phyloP scores from a whole-genome alignment of 2,888 invertebrate species.

The Microctonus aethiopoides region DNA sequence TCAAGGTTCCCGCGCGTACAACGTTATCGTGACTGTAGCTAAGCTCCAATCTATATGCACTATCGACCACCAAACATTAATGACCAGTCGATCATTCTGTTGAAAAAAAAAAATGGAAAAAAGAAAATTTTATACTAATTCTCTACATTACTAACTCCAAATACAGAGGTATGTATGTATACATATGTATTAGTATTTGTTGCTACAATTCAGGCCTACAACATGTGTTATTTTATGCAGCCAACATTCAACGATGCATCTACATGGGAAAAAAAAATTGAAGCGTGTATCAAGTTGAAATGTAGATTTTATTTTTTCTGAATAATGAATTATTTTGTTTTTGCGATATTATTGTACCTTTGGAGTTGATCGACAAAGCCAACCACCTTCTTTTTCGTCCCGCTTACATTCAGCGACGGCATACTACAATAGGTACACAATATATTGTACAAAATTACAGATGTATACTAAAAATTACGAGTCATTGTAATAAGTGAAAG shows the following conservation, averaged over 20 bases:
- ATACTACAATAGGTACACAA: slow-evolving; percentile 62
- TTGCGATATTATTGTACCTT: slow-evolving; percentile 54
- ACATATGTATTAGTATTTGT: neutral
- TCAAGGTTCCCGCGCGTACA: slow-evolving; percentile 28
- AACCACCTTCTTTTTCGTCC: slow-evolving; percentile 66
- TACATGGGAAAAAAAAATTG: slow-evolving; percentile 32
- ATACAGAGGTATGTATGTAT: neutral
- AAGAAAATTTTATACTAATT: too few species aligned
- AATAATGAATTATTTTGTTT: neutral
- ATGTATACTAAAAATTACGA: slow-evolving; percentile 8
- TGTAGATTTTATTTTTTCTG: slow-evolving; percentile 8
- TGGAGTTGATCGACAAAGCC: slow-evolving; percentile 65
- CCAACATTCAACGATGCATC: neutral
- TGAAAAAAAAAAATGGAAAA: neutral
- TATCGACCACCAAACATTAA: neutral
- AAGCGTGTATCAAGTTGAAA: slow-evolving; percentile 5
- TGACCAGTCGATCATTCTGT: slow-evolving; percentile 3
- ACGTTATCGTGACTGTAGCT: neutral
- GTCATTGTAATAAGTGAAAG: neutral
- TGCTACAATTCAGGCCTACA: neutral
- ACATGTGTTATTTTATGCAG: neutral
- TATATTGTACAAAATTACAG: neutral
- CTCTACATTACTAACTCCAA: neutral
- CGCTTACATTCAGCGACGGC: slow-evolving; percentile 64
- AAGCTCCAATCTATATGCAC: slow-evolving; percentile 26